Conservation (phyloP, 1,140 invertebrate species). For the Anastrepha obliqua region DNA sequence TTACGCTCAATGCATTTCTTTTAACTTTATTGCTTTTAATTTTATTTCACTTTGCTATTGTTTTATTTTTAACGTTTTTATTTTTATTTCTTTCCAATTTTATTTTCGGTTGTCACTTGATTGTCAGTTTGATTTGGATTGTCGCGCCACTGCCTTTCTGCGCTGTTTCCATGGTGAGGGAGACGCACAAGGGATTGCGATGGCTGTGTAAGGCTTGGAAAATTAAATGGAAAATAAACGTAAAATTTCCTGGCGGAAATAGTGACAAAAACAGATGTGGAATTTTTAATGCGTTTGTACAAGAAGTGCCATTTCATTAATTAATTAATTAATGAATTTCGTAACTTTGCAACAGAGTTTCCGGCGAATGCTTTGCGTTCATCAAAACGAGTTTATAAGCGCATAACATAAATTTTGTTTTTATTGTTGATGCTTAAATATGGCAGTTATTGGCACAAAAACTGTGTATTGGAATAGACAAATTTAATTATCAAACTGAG, state of each 20-base stretch:
- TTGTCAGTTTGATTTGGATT: neutral
- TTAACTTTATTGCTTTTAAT: constrained; percentile 32
- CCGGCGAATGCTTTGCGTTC: neutral
- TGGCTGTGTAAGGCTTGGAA: neutral
- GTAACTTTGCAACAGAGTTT: neutral
- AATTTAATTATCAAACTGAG: too few species aligned
- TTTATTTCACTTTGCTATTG: constrained; percentile 2
- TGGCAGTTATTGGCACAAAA: too few species aligned
- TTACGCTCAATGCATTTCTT: neutral
- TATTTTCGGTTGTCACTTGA: neutral
- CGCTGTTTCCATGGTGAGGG: neutral
- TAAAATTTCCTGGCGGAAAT: neutral
- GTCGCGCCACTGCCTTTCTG: neutral
- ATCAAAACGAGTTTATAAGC: too few species aligned
- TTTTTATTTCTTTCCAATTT: constrained; percentile 19
- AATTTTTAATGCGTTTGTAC: neutral
- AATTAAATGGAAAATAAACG: neutral
- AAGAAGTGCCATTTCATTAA: neutral
- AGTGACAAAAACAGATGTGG: neutral
- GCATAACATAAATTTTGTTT: too few species aligned
- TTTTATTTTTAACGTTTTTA: neutral
- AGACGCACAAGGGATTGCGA: too few species aligned
- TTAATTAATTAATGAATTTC: constrained; percentile 35
- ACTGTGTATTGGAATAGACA: too few species aligned
- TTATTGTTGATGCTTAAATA: too few species aligned